Evolutionary conservation across 1,140 invertebrate genomes (phyloP), one percentile per base, ranked within the genome.

Genomic region (Drosophila nannoptera): DNA sequence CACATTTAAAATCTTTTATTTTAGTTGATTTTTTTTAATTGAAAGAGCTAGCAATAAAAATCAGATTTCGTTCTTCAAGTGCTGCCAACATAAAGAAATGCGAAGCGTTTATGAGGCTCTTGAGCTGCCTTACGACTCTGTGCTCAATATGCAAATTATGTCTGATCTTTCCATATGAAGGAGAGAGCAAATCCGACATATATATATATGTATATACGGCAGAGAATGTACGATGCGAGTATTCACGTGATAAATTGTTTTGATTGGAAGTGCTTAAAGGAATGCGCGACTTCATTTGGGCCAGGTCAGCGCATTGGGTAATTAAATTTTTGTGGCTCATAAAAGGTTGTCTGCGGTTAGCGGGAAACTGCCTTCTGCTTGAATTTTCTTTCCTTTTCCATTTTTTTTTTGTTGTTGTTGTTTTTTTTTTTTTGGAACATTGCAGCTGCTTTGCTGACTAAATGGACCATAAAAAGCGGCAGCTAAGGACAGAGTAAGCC

Each of bases 291-390:
- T 55, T 22, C 22, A 31, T 42, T 55, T 55, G 53, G 53, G 8
- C 35, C n/a, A 40, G 9, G 50, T 61, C 60, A 73, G 69, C 50
- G 43, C 60, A 49, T 63, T 62, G 54, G 49, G 74, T 64, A 81
- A 82, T 81, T 82, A 77, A 71, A 71, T 73, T 67, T 68, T 63
- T 78, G 76, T 67, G 66, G 62, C 22, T 74, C 78, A 42, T 78
- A 46, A 63, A 69, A 22, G 22, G 22, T 22, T 63, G 53, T 66
- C 60, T 63, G 46, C 72, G 58, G 63, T 69, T 77, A 73, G 69
- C 59, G 62, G 46, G 75, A 77, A 77, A 62, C 22, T 6, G 8
- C 61, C 53, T 54, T 75, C 53, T 68, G 53, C 69, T 56, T 74
- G 75, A 82, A 74, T 58, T 66, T 55, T 32, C 6, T 40, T 29